Percentiles rank a stretch among this genome's conserved stretches.
phyloP scores from a whole-genome alignment of 1,140 invertebrate genomes.

The Drosophila nasuta region DNA sequence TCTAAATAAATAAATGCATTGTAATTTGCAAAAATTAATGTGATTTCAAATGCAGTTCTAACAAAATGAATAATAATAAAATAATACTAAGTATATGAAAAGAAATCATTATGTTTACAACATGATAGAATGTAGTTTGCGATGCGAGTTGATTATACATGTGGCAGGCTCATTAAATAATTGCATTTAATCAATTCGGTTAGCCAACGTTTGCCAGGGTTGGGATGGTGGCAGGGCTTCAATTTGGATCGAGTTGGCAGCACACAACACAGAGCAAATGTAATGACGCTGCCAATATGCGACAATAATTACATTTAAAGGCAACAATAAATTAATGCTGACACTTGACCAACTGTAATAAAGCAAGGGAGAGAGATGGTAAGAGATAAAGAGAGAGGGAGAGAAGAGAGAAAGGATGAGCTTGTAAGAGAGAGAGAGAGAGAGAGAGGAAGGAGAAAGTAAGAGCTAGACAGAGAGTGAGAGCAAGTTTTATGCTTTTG shows the following conservation, averaged over 20 bases:
- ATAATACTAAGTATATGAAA: no score
- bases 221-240: background rate
- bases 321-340: slow-evolving; percentile 38
- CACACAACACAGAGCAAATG: slow-evolving; percentile 9
- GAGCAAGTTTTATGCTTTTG: slow-evolving; percentile 3
- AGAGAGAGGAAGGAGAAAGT: no score
- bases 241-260: slow-evolving; percentile 20
- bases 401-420: no score
- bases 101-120: no score
- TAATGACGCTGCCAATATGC: slow-evolving; percentile 15
- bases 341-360: slow-evolving; percentile 18
- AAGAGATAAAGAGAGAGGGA: no score
- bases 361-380: background rate
- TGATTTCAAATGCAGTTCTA: no score
- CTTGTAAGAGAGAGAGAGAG: background rate
- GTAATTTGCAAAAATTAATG: no score
- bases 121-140: no score
- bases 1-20: no score
- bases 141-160: slow-evolving; percentile 21
- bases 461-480: background rate
- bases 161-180: slow-evolving; percentile 35
- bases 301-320: slow-evolving; percentile 40
- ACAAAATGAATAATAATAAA: no score
- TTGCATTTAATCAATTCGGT: slow-evolving; percentile 32
- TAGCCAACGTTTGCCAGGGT: background rate